Base-by-base conservation (phyloP, 2,888 invertebrate genomes). In the Acleris emargana region DNA sequence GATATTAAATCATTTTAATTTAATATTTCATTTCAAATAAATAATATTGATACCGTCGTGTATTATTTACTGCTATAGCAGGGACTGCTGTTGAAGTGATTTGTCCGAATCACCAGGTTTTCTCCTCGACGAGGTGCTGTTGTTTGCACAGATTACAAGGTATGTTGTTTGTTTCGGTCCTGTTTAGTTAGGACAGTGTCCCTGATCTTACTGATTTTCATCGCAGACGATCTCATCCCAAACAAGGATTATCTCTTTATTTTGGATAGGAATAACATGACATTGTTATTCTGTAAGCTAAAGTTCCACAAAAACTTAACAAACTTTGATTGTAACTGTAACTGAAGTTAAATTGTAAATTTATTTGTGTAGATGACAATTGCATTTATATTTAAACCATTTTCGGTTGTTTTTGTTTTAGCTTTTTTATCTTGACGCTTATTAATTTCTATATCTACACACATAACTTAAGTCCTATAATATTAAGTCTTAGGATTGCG, bases 111-210 rank as follows among this genome's bases (percentile, higher is more conserved):
- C 9, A 2, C 60, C 25, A 53, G 20, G 28, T 62, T 54, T 54
- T 54, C 18, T 38, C 13, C 32, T 49, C 49, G 20, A 53, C 55
- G 32, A 7, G 55, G n/a, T 47, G 45, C 13, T 38, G 38, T 32
- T 32, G 13, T 45, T 17, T 45, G n/a, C 17, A 43, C 43, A 45
- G 16, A n/a, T 17, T 45, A 45, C 7, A 38, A 38, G 38, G 38
- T 38, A 45, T 25, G 38, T 62, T 62, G 62, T 62, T 62, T 50
- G 43, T 62, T 50, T 51, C 28, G 55, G 42, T 13, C 20, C 42
- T 62, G 62, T 62, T 62, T 62, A 57, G 62, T 62, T 62, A 62
- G 62, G 62, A 62, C 50, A 55, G 38, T 54, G 54, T 38, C 55
- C 62, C 62, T 38, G 38, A 28, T 62, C 50, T 43, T 57, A 50